Conservation (phyloP, 2,888 invertebrate genomes). For the Aleiodes testaceus region DNA sequence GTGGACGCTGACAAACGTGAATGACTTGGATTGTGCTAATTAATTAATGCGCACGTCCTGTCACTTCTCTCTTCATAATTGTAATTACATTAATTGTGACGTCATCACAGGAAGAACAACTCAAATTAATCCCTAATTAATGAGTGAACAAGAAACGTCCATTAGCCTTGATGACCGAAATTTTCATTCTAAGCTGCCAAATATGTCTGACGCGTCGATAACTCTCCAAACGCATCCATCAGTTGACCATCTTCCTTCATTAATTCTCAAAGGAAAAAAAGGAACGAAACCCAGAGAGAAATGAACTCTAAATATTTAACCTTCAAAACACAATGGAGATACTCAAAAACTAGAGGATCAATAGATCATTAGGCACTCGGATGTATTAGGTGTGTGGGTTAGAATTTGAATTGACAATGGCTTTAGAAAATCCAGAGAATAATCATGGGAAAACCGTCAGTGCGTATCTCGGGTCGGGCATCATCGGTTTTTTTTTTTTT, state of each 20-base stretch:
- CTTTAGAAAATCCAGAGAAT: conserved; percentile 9
- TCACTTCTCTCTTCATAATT: conserved; percentile 62
- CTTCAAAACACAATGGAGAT: conserved; percentile 29
- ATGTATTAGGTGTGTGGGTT: conserved; percentile 50
- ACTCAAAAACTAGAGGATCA: conserved; percentile 44
- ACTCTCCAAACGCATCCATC: conserved; percentile 56
- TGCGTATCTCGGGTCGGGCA: conserved; percentile 59
- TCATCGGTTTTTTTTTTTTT: conserved; percentile 22
- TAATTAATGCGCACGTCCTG: conserved; percentile 73
- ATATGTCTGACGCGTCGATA: too few relatives aligned
- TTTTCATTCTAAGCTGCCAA: too few relatives aligned
- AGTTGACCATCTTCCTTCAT: conserved; percentile 55
- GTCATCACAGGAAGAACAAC: conserved; percentile 67
- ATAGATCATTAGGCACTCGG: conserved; percentile 49
- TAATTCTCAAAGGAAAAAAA: conserved; percentile 58
- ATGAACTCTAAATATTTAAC: not conserved
- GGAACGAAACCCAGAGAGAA: conserved; percentile 6
- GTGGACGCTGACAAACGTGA: conserved; percentile 61
- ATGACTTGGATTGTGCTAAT: conserved; percentile 72
- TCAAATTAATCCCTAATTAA: not conserved
- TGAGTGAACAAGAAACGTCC: too few relatives aligned
- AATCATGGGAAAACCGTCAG: conserved; percentile 58
- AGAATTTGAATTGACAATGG: conserved; percentile 60
- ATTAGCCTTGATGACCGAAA: too few relatives aligned
- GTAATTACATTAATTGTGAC: conserved; percentile 71